Evolutionary conservation across 2,888 invertebrate species (phyloP), one percentile per base, ranked within the genome.

Genomic region (Coenonympha arcania): DNA sequence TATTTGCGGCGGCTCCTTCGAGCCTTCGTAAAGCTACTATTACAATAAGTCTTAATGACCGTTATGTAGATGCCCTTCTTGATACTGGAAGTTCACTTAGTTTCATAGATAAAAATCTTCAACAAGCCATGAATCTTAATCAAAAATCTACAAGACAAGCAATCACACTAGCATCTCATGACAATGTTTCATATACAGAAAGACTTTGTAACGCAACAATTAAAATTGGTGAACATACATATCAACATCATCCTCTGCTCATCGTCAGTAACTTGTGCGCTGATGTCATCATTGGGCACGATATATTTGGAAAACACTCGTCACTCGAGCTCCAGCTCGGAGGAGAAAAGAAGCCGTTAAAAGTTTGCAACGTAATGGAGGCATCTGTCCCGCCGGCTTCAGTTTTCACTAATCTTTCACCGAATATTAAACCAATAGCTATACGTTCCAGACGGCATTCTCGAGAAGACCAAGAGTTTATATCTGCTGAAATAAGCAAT

Each of bases 271-370:
- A 46, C 11, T 28, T 50, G 1, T 46, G 46, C 36, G 48, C 48
- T n/a, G 52, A 48, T 15, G 18, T 52, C 22, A 52, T 52, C 2
- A 45, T 52, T 13, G 52, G 52, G 1, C 52, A 52, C 45, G 52
- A 48, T 18, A 40, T 52, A 8, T 13, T 48, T n/a, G n/a, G n/a
- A 13, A 45, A 34, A 34, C 51, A 51, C 28, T 47, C 47, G 8
- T 19, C 34, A 4, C 6, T 47, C 11, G 42, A 47, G 22, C 11
- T 51, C 2, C 5, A 36, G 2, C 31, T 51, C 24, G 47, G 51
- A 8, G 51, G 51, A 11, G 2, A 13, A n/a, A 28, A 28, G 18
- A 19, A 47, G 11, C 37, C 51, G 3, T 36, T 51, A 15, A 20
- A 47, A 24, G 36, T 50, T 6, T 50, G 46, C n/a, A 48, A 33